A percentile compares a stretch with the other conserved stretches of the same genome.
Evolutionary conservation across 1,140 invertebrate genomes (phyloP).

Genomic region (Goniozus legneri): DNA sequence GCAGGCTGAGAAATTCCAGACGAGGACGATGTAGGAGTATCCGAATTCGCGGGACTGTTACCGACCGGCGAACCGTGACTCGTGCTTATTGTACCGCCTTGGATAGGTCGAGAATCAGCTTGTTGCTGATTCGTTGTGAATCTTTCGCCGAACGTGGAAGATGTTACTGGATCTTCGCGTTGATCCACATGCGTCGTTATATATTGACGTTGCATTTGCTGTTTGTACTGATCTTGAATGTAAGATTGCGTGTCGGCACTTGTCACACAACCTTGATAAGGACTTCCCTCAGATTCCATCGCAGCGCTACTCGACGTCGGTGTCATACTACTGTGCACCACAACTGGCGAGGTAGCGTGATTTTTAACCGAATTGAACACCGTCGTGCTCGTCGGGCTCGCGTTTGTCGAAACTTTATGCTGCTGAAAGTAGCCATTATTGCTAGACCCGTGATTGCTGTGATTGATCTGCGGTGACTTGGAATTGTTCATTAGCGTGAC

Average conservation of each 20-base stretch:
- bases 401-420: conserved; percentile 46
- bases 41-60: conserved; percentile 47
- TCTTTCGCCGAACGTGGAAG: conserved; percentile 65
- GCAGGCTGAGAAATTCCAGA: conserved; percentile 44
- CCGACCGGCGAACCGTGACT: conserved; percentile 68
- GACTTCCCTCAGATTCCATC: conserved; percentile 37
- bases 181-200: conserved; percentile 46
- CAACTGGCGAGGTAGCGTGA: conserved; percentile 46
- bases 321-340: conserved; percentile 49
- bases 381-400: conserved; percentile 41
- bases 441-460: conserved; percentile 18
- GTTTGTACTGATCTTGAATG: conserved; percentile 40
- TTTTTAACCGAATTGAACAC: conserved; percentile 40
- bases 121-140: conserved; percentile 42
- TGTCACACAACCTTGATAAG: conserved; percentile 39
- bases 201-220: conserved; percentile 41
- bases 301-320: conserved; percentile 35
- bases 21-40: conserved; percentile 39
- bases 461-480: conserved; percentile 35
- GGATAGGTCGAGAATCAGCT: conserved; percentile 63
- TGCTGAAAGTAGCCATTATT: conserved; percentile 42
- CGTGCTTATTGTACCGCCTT: conserved; percentile 71
- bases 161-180: conserved; percentile 69
- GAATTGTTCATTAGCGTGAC: conserved; percentile 43
- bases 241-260: conserved; percentile 39